Evolutionary conservation across 2,888 invertebrate species (phyloP), one percentile per base, ranked within the genome.

Genomic region (Hydraecia micacea): DNA sequence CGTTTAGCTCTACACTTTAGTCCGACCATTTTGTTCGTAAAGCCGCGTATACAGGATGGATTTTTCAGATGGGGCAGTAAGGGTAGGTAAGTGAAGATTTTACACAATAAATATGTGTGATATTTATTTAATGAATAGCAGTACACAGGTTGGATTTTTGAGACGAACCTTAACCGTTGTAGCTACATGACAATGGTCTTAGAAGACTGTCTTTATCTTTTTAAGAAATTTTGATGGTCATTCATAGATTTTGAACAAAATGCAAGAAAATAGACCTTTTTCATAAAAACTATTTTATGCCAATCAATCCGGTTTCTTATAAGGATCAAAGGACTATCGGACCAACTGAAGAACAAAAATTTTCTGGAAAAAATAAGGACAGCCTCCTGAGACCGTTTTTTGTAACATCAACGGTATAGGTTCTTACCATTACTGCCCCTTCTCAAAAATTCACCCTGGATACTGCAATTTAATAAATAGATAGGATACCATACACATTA

Each of bases 1-100:
- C 86, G 63, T 68, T 84, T 63, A 85, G 81, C 55, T 71, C 55
- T 52, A 65, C 70, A 85, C 58, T 66, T 81, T 58, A 70, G 46
- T 49, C 13, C 36, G 49, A 15, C 42, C 49, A 63, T 84, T 60
- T 67, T 70, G 25, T 68, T 62, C 25, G 49, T 32, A 52, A 70
- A 49, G 39, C 39, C 13, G 7, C 18, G 25, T 65, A 52, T 36
- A 58, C 25, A 36, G n/a, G 2, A 2, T 60, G 28, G n/a, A 28
- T 60, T 13, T 60, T 60, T 60, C 6, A 21, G 2, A n/a, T 2
- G 13, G 55, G 13, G 58, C n/a, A n/a, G 58, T n/a, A 58, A 58
- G 58, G 11, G 58, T 4, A 46, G 46, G 46, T 46, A 46, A 46
- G 46, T 46, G 46, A 46, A 46, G 46, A 46, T 46, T 46, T 46